Percentiles rank a stretch among this genome's conserved stretches.
Evolutionary conservation across 2,113 vertebrate species (phyloP).

Genomic region (Regulus satrapa): DNA sequence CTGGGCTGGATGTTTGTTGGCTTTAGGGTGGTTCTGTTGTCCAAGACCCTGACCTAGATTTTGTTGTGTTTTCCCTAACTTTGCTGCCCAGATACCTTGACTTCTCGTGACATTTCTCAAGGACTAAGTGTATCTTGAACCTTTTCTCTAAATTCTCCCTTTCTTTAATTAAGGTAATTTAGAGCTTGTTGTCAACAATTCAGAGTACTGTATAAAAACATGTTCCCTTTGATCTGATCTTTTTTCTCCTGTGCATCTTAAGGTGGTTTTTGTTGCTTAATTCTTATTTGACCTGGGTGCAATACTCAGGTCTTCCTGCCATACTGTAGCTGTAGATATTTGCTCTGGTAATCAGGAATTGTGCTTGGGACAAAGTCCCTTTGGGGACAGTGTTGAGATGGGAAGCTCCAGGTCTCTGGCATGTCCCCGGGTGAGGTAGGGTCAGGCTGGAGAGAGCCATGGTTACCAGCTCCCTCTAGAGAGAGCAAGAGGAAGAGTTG

Average conservation of each 20-base stretch:
- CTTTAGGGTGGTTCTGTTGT: background rate
- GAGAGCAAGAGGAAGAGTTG: background rate
- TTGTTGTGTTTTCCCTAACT: background rate
- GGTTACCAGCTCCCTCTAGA: conserved; percentile 6
- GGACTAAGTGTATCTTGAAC: background rate
- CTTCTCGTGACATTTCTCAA: background rate
- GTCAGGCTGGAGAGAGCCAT: background rate
- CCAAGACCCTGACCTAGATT: background rate
- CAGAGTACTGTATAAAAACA: background rate
- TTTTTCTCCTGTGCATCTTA: background rate
- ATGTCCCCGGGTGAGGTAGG: background rate
- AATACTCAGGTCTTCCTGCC: background rate
- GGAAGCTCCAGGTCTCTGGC: background rate
- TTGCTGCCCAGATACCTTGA: background rate
- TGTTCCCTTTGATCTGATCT: background rate
- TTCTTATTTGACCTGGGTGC: background rate
- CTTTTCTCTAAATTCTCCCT: background rate
- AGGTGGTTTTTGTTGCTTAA: background rate
- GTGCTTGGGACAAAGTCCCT: background rate
- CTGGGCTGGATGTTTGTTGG: background rate
- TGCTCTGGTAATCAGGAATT: background rate
- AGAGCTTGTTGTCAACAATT: background rate
- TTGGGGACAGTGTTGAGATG: background rate
- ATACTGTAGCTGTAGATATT: background rate
- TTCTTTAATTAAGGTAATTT: background rate